These are phyloP conservation scores for Periophthalmus modestus DNA, from an alignment of 2,113 vertebrate species.

Conservation along the genomic window DNA sequence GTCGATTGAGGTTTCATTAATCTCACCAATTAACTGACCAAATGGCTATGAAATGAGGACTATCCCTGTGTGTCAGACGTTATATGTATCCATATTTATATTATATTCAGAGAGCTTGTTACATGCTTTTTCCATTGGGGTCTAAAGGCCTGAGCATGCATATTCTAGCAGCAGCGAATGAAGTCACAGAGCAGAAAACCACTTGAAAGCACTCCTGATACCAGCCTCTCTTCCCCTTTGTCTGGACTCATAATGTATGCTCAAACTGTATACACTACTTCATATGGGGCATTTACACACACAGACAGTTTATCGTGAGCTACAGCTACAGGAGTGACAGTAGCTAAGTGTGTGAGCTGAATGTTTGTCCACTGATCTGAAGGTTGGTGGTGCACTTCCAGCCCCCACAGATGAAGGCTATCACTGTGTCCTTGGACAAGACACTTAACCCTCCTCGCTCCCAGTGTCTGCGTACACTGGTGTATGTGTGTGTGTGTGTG, in stretches of 20 bases:
- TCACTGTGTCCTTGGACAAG: no score
- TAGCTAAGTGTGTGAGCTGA: no score
- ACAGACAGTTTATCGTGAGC: not conserved
- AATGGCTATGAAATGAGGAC: not conserved
- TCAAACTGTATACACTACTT: not conserved
- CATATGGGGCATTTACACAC: not conserved
- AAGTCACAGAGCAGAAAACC: slow-evolving; percentile 24
- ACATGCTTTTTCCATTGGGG: not conserved
- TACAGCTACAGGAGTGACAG: no score
- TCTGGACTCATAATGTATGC: not conserved
- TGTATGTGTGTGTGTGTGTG: no score
- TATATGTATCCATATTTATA: not conserved
- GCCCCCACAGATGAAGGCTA: no score
- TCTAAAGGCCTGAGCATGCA: not conserved
- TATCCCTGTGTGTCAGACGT: not conserved
- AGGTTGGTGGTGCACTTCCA: no score
- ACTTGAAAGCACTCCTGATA: not conserved
- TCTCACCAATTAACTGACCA: no score
- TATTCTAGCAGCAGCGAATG: not conserved
- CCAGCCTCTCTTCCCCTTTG: not conserved
- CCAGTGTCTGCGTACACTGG: no score
- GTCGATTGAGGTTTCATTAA: no score
- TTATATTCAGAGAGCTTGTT: not conserved
- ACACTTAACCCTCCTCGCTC: no score
- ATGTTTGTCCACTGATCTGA: no score